Evolutionary conservation across 2,888 invertebrate genomes (phyloP).

Genomic region (Lysandra coridon): DNA sequence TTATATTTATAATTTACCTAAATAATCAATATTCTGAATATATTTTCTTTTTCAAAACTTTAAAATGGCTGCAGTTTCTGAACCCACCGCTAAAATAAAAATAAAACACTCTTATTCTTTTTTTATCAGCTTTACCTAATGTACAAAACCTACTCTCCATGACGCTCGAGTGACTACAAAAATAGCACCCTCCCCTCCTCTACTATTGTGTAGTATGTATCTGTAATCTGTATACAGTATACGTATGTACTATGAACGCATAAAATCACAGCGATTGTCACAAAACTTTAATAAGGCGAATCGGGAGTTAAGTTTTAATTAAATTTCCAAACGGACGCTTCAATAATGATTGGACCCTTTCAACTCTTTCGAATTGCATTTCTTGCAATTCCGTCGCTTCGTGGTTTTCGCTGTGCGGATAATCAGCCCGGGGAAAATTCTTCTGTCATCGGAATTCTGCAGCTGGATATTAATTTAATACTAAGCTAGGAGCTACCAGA

Average conservation of each 20-base stretch:
- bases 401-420: constrained; percentile 21
- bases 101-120: too few relatives aligned
- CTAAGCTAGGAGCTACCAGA: constrained; percentile 31
- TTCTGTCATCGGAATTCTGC: constrained; percentile 39
- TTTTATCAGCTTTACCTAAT: too few relatives aligned
- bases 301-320: constrained; percentile 15
- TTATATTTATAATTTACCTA: too few relatives aligned
- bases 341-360: constrained; percentile 3
- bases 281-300: constrained; percentile 6
- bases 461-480: constrained; percentile 43
- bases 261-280: background rate
- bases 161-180: too few relatives aligned
- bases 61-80: too few relatives aligned
- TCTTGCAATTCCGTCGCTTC: background rate
- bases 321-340: constrained; percentile 14
- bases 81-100: too few relatives aligned
- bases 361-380: constrained; percentile 24
- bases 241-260: background rate
- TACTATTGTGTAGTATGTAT: too few relatives aligned
- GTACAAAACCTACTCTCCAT: too few relatives aligned
- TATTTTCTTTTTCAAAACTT: too few relatives aligned
- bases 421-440: constrained; percentile 37
- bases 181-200: too few relatives aligned
- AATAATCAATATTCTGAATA: too few relatives aligned
- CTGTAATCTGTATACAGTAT: background rate